Base-by-base conservation (phyloP, 2,797 vertebrate genomes). In the Cynodonichthys magdalenae region DNA sequence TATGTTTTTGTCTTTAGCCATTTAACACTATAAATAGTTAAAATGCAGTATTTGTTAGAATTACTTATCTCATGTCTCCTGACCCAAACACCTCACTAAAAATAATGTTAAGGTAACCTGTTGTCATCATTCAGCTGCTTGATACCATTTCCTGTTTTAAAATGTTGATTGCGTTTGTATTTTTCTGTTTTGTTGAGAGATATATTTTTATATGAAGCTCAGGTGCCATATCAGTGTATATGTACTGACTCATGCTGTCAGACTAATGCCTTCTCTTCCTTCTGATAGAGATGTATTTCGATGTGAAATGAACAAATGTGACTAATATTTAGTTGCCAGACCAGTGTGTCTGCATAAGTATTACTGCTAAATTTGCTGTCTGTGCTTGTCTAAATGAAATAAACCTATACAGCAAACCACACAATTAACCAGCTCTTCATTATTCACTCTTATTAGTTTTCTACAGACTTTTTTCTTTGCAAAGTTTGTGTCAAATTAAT, bases 271-370 rank as follows among this genome's bases (percentile, higher is more conserved):
- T 86, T 70, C 66, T 77, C 73, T 74, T 73, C 71, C 70, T 77
- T 55, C 59, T 66, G 42, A 79, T 63, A 63, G 54, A 78, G 65
- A 78, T 75, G 69, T 75, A 84, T 92, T 92, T 91, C 83, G 84
- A 24, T 66, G 69, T 90, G 86, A 91, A 93, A 93, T 92, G 48
- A 89, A 80, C 4, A 51, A 67, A 71, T 90, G 85, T 92, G 83
- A 94, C 92, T 93, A 93, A 94, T 93, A 91, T 93, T 93, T 93
- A 93, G 92, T 93, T 92, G 92, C 92, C 93, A 93, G 92, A 82
- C 92, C 92, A 92, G 92, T 92, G 92, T 11, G 91, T 84, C 93
- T 94, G 92, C 91, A 88, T 17, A 87, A 89, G 89, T 93, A 92
- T 92, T 88, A 74, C 78, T 87, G 81, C 77, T 78, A 63, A 78